Evolutionary conservation across 1,140 invertebrate species (phyloP), one percentile per base, ranked within the genome.

Genomic region (Medauroidea extradentata): DNA sequence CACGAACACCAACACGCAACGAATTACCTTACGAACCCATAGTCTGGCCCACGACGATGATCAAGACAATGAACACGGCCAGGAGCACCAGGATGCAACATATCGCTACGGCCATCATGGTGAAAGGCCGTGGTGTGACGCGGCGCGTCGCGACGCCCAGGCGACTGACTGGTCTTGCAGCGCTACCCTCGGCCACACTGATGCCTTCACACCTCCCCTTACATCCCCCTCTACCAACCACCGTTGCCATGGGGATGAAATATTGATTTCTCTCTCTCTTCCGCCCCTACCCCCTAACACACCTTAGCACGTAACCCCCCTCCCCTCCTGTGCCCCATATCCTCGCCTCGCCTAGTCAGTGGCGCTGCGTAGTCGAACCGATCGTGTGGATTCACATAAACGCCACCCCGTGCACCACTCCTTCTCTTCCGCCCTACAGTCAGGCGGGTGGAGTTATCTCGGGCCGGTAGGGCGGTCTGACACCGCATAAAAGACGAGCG

Each of bases 51-150:
- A 88, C 83, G 34, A 88, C 85, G 62, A 89, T 87, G 73, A 89
- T 89, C 68, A 89, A 81, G 49, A 89, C 79, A 59, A 89, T 88
- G 78, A 89, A 89, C 57, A 88, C 86, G 59, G 84, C 81, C 65
- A 89, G 77, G 58, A 89, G 78, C 63, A 89, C 85, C 55, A 89
- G 76, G 65, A 89, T 86, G 73, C 86, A 88, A 75, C 86, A 88
- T 63, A 89, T 87, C 66, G 86, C 87, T 61, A 89, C 85, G 24
- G 86, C 86, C 63, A 89, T 84, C 87, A 89, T 89, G 61, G 68
- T 59, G 23, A 52, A n/a, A 14, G 24, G 14, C n/a, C 3, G 16
- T 19, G 14, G 51, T 16, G 14, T 9, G 21, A 23, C 21, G 48
- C 4, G 14, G 48, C n/a, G 48, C 23, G 16, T 16, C 48, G 21